Evolutionary conservation across 2,888 invertebrate genomes (phyloP), one percentile per base, ranked within the genome.

Genomic region (Trissonchulus latispiculum): DNA sequence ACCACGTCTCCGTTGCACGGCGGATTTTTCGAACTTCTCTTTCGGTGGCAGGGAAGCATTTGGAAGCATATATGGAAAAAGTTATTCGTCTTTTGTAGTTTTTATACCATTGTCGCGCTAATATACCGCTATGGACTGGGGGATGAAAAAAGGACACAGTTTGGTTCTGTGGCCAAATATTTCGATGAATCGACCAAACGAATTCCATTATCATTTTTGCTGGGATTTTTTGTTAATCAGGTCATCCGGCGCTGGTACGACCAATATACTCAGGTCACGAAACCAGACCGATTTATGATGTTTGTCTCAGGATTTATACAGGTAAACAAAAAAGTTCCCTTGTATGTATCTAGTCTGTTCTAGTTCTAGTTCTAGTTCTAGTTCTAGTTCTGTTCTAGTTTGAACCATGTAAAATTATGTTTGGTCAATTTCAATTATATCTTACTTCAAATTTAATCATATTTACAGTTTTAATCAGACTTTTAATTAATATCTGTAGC

Each of bases 171-270:
- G 2, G 2, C 29, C 8, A 36, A 68, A 36, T 68, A 68, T 33
- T 68, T 68, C 36, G 36, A 68, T 33, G 35, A 36, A 36, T n/a
- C 28, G 8, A 33, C 69, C 35, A 68, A 68, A n/a, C 69, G 36
- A 3, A n/a, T 68, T 3, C 95, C 95, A 23, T 84, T 95, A 77
- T 93, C 94, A 2, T 95, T 95, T 84, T 93, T 95, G 75, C 87
- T 95, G 78, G 94, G 95, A 78, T 95, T 95, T 86, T 95, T 94
- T 85, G 93, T 95, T 72, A 90, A 91, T 3, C 89, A 94, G 77
- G 93, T 95, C 70, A 93, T 94, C 89, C 90, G 90, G 74, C 88
- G 95, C 79, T 95, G 94, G 94, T 92, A 92, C 92, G 89, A 87
- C 82, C 92, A 92, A 83, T 92, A 91, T 82, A 89, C 88, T 84